Evolutionary conservation across 2,797 vertebrate species (phyloP), one percentile per base, ranked within the genome.

Genomic region (Remorina albescens): DNA sequence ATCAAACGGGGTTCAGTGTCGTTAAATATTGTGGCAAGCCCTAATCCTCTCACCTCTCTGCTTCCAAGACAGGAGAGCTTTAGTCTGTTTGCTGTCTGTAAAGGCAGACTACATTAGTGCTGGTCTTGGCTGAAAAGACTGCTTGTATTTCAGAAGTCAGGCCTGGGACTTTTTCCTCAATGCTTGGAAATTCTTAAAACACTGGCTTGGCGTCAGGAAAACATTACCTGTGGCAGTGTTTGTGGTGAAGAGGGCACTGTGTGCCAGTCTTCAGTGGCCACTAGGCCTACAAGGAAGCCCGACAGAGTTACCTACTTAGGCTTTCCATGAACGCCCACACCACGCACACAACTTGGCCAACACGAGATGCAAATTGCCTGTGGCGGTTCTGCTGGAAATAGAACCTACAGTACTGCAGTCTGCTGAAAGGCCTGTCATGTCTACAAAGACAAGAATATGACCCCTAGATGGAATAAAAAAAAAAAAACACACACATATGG

Each of bases 191-290:
- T 90, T 93, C 89, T 91, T 89, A 91, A 93, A 88, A 87, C 78
- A 59, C 87, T 95, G 93, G 94, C 90, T 66, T 7, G 21, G 60
- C 75, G 78, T 92, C 88, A 92, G 93, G 93, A 95, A 95, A 95
- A 93, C 90, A 91, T 94, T 93, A 94, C 92, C 92, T 94, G 93
- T 80, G 85, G 86, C 78, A 84, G 86, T 88, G 88, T 91, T 92
- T 91, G 91, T 66, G 90, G 92, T 83, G 83, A 83, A 85, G 87
- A 92, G 86, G 89, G 77, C 82, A 84, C 80, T 23, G 77, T 71
- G 87, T 89, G 90, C 92, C 93, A 94, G 86, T 81, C 71, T 85
- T 88, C 84, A 82, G 81, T 80, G 89, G 88, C 87, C 83, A 73
- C 76, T 44, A 75, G 67, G 74, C 76, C 81, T 88, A 80, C 74